Conservation (phyloP, 2,888 invertebrate species). For the Tetropium fuscum region DNA sequence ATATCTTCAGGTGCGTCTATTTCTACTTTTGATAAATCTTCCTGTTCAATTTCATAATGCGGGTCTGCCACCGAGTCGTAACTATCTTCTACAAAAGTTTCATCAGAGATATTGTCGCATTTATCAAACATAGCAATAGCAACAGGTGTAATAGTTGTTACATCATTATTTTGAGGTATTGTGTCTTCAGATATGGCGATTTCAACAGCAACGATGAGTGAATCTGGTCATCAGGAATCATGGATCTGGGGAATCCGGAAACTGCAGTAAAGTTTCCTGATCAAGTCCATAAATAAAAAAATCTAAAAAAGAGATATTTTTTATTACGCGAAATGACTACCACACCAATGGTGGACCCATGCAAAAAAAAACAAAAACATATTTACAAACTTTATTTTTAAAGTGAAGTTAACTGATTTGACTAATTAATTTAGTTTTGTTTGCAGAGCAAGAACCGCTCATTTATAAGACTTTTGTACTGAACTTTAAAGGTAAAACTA, state of each 20-base stretch:
- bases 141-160: constrained; percentile 14
- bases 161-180: constrained; percentile 10
- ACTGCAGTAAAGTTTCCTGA: constrained; percentile 3
- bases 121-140: constrained; percentile 7
- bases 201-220: constrained; percentile 2
- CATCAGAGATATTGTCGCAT: constrained; percentile 9
- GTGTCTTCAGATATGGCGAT: constrained; percentile 11
- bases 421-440: constrained; percentile 4
- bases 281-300: background rate
- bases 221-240: constrained; percentile 3
- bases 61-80: constrained; percentile 23
- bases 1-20: constrained; percentile 10
- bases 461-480: no score
- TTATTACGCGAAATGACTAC: constrained; percentile 6
- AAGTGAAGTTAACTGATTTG: background rate
- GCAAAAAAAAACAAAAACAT: background rate
- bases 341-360: constrained; percentile 2
- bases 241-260: no score
- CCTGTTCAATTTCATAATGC: constrained; percentile 15
- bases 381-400: background rate
- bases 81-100: constrained; percentile 16
- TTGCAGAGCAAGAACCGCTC: no score
- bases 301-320: constrained; percentile 1
- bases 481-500: no score
- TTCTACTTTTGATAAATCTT: constrained; percentile 3